Conservation (phyloP, 2,888 invertebrate genomes). For the Omphaloscelis lunosa region DNA sequence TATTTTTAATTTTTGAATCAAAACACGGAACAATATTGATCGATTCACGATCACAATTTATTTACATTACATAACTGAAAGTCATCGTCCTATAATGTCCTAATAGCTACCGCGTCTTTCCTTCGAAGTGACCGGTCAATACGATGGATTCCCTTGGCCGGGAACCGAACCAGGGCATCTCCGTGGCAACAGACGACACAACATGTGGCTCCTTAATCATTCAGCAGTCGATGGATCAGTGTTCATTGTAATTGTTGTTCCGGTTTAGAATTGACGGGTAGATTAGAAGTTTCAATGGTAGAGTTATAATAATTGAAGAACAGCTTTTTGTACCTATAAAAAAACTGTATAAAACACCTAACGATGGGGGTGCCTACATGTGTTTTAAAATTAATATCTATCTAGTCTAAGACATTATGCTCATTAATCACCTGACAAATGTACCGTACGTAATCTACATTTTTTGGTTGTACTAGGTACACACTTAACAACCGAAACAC, state of each 20-base stretch:
- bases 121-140: constrained; percentile 56
- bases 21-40: neutral
- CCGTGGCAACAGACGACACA: constrained; percentile 75
- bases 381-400: neutral
- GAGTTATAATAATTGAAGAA: neutral
- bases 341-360: neutral
- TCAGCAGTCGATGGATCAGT: constrained; percentile 42
- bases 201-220: constrained; percentile 70
- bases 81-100: too few species aligned
- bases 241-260: neutral
- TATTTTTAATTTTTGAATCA: too few species aligned
- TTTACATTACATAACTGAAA: neutral
- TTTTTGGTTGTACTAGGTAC: neutral
- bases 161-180: constrained; percentile 79
- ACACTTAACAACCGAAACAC: constrained; percentile 45
- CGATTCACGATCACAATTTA: neutral
- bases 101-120: constrained; percentile 19
- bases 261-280: neutral
- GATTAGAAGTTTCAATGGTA: constrained; percentile 2
- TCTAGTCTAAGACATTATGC: neutral
- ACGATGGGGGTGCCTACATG: neutral
- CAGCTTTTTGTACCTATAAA: neutral
- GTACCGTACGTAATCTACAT: neutral
- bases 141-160: constrained; percentile 72
- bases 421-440: neutral